Evolutionary conservation across 1,140 invertebrate species (phyloP).

Genomic region (Drosophila arawakana): DNA sequence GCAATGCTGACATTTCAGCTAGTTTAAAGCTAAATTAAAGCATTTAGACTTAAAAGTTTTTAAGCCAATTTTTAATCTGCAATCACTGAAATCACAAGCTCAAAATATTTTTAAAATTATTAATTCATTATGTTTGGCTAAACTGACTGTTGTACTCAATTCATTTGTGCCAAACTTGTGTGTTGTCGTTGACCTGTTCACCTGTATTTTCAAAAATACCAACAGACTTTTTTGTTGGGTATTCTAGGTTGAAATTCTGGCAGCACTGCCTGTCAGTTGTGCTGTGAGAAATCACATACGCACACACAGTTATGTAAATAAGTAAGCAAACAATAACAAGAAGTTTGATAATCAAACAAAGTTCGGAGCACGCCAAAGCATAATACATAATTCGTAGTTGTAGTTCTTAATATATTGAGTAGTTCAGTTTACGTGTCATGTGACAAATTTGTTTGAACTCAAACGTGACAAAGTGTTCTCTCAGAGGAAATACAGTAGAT

Average conservation of each 20-base stretch:
- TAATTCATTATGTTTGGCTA: no score
- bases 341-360: neutral
- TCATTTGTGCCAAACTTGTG: no score
- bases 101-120: no score
- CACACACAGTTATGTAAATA: constrained; percentile 13
- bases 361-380: constrained; percentile 4
- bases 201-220: neutral
- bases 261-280: no score
- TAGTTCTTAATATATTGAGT: constrained; percentile 2
- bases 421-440: constrained; percentile 6
- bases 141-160: no score
- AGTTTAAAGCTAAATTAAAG: no score
- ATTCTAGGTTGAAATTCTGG: no score
- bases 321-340: constrained; percentile 1
- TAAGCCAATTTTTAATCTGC: no score
- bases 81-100: no score
- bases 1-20: no score
- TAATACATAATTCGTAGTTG: neutral
- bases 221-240: neutral
- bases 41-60: no score
- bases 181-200: neutral
- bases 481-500: neutral
- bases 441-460: constrained; percentile 4
- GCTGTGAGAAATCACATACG: neutral
- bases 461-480: constrained; percentile 14